These are phyloP conservation scores for Phaenicophaeus curvirostris DNA, from an alignment of 2,797 vertebrate genomes.

Conservation along the genomic window DNA sequence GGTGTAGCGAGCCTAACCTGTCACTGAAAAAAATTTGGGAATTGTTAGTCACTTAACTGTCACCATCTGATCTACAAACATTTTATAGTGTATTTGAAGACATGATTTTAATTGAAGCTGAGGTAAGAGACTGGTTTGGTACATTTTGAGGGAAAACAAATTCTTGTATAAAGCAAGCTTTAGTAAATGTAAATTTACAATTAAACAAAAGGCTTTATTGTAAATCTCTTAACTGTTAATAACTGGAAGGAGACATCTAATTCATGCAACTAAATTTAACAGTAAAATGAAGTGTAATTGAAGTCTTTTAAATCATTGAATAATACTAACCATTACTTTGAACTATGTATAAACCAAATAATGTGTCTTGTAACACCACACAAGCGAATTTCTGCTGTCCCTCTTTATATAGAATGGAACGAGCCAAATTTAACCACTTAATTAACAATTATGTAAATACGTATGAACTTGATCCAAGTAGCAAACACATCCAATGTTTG, in stretches of 20 bases:
- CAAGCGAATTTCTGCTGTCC: not conserved
- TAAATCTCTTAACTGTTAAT: not conserved
- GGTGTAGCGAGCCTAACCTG: not conserved
- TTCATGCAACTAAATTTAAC: not conserved
- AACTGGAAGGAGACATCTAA: not conserved
- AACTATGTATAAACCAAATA: not conserved
- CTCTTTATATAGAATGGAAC: not conserved
- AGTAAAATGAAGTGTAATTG: not conserved
- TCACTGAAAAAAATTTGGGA: not conserved
- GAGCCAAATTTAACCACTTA: not conserved
- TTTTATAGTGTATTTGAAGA: not conserved
- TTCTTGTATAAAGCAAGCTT: not conserved
- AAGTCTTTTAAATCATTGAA: not conserved
- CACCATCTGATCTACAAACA: not conserved
- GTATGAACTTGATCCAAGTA: not conserved
- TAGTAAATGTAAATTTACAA: not conserved
- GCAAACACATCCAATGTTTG: not conserved
- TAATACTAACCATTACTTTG: not conserved
- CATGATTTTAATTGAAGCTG: not conserved
- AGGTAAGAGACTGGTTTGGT: not conserved
- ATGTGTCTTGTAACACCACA: not conserved
- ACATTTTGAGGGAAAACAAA: not conserved
- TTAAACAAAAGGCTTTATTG: not conserved
- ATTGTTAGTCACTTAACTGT: not conserved
- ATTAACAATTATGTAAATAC: slow-evolving; percentile 17